A percentile compares a stretch with the other conserved stretches of the same genome.
phyloP scores from a whole-genome alignment of 2,113 vertebrate species.

The Phrynocephalus versicolor region DNA sequence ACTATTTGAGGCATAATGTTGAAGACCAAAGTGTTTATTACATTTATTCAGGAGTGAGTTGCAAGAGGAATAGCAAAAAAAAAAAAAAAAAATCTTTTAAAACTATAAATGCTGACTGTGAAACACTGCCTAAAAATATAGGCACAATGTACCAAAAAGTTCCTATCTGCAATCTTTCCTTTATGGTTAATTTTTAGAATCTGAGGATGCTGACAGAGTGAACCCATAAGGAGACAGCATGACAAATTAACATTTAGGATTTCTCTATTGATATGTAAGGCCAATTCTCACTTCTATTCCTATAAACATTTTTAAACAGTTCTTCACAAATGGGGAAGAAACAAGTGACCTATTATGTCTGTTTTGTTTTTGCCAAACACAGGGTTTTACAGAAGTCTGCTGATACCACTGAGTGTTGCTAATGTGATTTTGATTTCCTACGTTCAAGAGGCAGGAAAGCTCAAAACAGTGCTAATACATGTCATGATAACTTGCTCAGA shows the following conservation, averaged over 20 bases:
- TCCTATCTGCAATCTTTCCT: no score
- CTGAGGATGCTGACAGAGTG: no score
- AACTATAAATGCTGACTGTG: slow-evolving; percentile 44
- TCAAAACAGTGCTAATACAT: not conserved
- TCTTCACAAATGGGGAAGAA: not conserved
- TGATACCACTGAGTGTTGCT: not conserved
- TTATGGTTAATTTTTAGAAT: no score
- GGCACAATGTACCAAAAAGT: no score
- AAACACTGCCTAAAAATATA: slow-evolving; percentile 40
- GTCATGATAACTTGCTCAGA: not conserved
- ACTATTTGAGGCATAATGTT: slow-evolving; percentile 14
- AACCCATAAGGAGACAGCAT: not conserved
- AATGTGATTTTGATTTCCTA: not conserved
- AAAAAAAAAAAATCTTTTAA: no score
- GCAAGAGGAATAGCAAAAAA: slow-evolving; percentile 50
- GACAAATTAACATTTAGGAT: not conserved
- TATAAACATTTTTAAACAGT: not conserved
- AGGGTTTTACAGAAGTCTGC: not conserved
- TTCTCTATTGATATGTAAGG: not conserved
- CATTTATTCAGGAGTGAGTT: slow-evolving; percentile 30
- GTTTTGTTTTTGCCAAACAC: not conserved
- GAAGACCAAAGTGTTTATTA: not conserved
- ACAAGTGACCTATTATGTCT: not conserved
- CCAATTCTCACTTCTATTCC: not conserved
- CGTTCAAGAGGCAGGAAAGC: not conserved